Evolutionary conservation across 2,113 vertebrate genomes (phyloP).

Genomic region (Capreolus pygargus): DNA sequence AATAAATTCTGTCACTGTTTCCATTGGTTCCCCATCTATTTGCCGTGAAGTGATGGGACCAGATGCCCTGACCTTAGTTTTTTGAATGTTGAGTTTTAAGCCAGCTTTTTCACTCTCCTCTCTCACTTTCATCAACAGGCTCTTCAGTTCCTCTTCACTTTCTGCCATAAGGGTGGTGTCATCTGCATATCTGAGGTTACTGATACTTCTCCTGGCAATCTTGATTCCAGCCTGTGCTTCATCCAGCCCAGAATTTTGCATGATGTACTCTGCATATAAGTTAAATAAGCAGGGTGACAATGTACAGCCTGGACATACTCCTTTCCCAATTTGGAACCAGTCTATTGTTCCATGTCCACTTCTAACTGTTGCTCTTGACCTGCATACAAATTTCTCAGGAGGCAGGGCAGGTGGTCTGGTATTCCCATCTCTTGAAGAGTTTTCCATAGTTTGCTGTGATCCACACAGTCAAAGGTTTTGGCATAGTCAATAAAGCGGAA

Average conservation of each 20-base stretch:
- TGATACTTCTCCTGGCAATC: neutral
- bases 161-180: neutral
- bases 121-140: neutral
- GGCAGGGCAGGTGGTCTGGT: neutral
- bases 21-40: neutral
- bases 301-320: neutral
- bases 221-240: neutral
- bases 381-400: neutral
- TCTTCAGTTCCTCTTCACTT: neutral
- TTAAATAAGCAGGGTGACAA: neutral
- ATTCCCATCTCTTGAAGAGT: neutral
- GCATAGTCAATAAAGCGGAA: neutral
- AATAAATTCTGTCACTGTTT: neutral
- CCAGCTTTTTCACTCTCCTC: neutral
- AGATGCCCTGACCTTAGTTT: neutral
- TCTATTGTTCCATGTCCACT: neutral
- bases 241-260: fast-evolving
- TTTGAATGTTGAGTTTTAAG: neutral
- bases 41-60: neutral
- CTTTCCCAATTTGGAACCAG: neutral
- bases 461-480: neutral
- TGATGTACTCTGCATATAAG: neutral
- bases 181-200: neutral
- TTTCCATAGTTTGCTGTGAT: neutral
- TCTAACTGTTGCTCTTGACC: neutral